Evolutionary conservation across 1,140 invertebrate genomes (phyloP), one percentile per base, ranked within the genome.

Genomic region (Palaemon carinicauda): DNA sequence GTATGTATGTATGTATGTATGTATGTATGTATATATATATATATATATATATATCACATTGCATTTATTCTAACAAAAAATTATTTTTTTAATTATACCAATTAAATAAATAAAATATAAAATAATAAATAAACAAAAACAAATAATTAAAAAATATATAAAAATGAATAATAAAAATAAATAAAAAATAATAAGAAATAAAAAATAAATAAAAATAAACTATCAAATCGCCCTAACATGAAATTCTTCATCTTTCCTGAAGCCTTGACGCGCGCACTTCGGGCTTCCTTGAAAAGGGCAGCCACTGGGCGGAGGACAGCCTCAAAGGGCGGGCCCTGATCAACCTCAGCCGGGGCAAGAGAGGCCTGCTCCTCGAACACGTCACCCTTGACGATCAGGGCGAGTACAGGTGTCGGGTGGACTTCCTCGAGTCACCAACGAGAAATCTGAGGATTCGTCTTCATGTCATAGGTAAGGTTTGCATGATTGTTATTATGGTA

Each of bases 371-470:
- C 1, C 82, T 85, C 10, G 74, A 79, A 24, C 29, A 50, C 53
- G 74, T 85, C 0, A 31, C 27, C 3, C 14, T 60, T 51, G 73
- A 31, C 89, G 96, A 98, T 90, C 94, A 94, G 91, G 93, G 96
- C 10, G 92, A 97, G 65, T 98, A 97, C 91, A 93, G 96, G 89
- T 98, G 96, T 91, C 93, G 97, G 51, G 96, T 97, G 60, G 96
- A 97, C 91, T 97, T 96, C 90, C 93, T 94, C 80, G 94, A 95
- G 82, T 96, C 95, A 31, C 96, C 95, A 7, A 96, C 96, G 31
- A 94, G 95, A 81, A 96, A 96, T 91, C 94, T 94, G 89, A 94
- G 94, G 89, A 94, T 96, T 88, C 94, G 95, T 83, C 93, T 97
- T 73, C 94, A 94, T 88, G 94, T 97, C 89, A 95, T 96, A 89